Evolutionary conservation across 2,888 invertebrate species (phyloP), one percentile per base, ranked within the genome.

Genomic region (Perdita meconis): DNA sequence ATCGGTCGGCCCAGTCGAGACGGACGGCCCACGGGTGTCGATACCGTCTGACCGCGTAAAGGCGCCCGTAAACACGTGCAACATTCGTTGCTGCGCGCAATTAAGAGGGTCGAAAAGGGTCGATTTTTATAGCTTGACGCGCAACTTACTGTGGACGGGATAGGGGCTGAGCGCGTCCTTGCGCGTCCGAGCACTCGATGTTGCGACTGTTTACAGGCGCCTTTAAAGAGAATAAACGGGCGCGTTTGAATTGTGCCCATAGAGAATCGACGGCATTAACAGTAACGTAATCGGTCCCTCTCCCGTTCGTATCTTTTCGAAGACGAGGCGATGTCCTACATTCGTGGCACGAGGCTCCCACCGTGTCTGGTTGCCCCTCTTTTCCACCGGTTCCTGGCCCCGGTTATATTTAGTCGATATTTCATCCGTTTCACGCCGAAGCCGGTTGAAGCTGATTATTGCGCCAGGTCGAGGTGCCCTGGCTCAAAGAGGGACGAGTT

Each of bases 391-490:
- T 86, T 86, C 83, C 83, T 86, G 88, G 82, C 87, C 86, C 83
- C 81, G 85, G 86, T 88, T 89, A 89, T 89, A 89, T 89, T 89
- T 89, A 89, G 89, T 86, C 88, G 84, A 89, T 88, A 89, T 89
- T 88, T 88, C 89, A 88, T 88, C 80, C 88, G 86, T 87, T 89
- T 88, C 83, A 80, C 85, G 83, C 74, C 85, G 84, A 83, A 89
- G 85, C 85, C 86, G 88, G 88, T 87, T 87, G 84, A 88, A 83
- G 85, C 79, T 80, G 85, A 89, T 89, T 84, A 88, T 88, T 81
- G 83, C 80, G 81, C 83, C 83, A 83, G 61, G 83, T 83, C 83
- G 82, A 83, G 66, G 71, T 72, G 55, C 55, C 38, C 78, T 67
- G n/a, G n/a, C 50, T 64, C 73, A 50, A 65, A 68, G 79, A 56